Evolutionary conservation across 2,888 invertebrate genomes (phyloP).

Genomic region (Zaprionus obscuricornis): DNA sequence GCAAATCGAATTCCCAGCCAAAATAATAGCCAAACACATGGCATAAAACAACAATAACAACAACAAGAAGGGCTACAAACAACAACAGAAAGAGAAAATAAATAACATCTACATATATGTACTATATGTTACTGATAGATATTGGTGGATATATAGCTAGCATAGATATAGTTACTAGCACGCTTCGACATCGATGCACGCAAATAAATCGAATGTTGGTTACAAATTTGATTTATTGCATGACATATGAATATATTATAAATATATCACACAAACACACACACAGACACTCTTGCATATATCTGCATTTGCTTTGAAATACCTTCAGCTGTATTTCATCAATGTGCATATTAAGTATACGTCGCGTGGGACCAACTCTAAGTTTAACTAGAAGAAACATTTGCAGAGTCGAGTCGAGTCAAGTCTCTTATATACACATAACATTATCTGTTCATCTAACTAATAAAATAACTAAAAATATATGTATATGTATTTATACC

Average conservation of each 20-base stretch:
- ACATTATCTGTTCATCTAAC: too few species aligned
- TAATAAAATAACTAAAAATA: too few species aligned
- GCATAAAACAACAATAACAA: constrained; percentile 29
- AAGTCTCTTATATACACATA: too few species aligned
- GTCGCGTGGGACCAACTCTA: constrained; percentile 21
- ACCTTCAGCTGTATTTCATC: constrained; percentile 32
- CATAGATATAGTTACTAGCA: constrained; percentile 17
- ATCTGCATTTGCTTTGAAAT: neutral
- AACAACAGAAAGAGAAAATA: too few species aligned
- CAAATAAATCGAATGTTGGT: constrained; percentile 39
- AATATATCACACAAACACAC: constrained; percentile 7
- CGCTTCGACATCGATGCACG: constrained; percentile 34
- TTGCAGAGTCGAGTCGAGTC: too few species aligned
- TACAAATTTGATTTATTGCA: constrained; percentile 49
- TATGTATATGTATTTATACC: too few species aligned
- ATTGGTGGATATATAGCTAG: neutral
- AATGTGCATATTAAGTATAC: constrained; percentile 56
- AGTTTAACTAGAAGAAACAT: neutral
- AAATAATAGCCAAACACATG: constrained; percentile 27
- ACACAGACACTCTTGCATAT: constrained; percentile 2
- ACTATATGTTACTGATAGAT: neutral
- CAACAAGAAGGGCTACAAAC: too few species aligned
- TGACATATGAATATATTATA: constrained; percentile 18
- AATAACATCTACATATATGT: neutral
- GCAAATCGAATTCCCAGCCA: constrained; percentile 49